Conservation (phyloP, 2,113 vertebrate genomes). For the Alligator mississippiensis region DNA sequence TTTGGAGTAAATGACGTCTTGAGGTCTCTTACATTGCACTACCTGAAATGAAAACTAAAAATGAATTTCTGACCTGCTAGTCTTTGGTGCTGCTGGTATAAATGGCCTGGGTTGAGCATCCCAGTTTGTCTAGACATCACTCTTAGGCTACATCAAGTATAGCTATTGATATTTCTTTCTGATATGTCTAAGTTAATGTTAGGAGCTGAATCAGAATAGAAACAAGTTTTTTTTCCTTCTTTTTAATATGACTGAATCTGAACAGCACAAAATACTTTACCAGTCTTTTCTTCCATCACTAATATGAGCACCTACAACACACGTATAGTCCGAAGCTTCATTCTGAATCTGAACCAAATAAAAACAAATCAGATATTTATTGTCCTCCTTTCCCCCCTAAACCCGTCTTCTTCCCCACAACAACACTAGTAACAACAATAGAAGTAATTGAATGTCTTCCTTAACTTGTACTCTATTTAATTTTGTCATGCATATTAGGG, state of each 20-base stretch:
- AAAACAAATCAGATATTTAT: too few species aligned
- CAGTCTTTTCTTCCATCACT: neutral
- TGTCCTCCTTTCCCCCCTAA: too few species aligned
- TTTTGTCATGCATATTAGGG: too few species aligned
- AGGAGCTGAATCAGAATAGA: neutral
- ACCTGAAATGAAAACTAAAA: neutral
- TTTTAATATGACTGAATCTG: neutral
- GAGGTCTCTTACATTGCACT: too few species aligned
- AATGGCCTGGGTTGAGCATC: neutral
- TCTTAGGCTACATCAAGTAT: neutral
- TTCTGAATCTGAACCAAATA: too few species aligned
- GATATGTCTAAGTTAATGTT: neutral
- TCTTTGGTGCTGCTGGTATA: neutral
- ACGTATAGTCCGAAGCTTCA: too few species aligned
- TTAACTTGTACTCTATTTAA: too few species aligned
- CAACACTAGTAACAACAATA: too few species aligned
- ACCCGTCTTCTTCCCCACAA: too few species aligned
- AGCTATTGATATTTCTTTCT: neutral
- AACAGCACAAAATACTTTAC: neutral
- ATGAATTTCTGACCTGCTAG: neutral
- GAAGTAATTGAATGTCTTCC: too few species aligned
- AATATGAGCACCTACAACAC: too few species aligned
- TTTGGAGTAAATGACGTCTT: too few species aligned
- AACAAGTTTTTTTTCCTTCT: neutral
- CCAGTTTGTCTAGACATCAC: neutral